phyloP scores from a whole-genome alignment of 2,113 vertebrate genomes.

The Amazona guildingii region DNA sequence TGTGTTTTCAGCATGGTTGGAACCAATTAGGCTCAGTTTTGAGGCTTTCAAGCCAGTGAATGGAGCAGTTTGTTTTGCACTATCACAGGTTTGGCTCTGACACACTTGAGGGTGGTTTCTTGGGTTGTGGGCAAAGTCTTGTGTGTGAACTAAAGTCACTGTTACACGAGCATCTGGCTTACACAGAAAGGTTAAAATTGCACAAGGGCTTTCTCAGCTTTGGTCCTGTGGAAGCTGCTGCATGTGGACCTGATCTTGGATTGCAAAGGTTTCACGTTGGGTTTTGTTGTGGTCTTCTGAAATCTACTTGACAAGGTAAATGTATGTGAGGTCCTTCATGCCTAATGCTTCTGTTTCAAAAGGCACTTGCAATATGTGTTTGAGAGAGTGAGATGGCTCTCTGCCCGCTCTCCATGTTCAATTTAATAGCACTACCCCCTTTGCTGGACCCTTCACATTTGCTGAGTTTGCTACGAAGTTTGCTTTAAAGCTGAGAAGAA shows the following conservation, averaged over 20 bases:
- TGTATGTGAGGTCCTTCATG: neutral
- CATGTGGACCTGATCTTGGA: neutral
- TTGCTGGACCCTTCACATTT: neutral
- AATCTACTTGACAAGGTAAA: neutral
- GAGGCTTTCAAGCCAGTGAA: neutral
- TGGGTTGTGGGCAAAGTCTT: neutral
- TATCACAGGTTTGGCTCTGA: neutral
- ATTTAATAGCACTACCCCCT: neutral
- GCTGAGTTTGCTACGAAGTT: neutral
- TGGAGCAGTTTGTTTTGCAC: neutral
- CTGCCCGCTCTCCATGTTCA: neutral
- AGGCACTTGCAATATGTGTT: neutral
- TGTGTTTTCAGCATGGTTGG: neutral
- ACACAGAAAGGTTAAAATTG: neutral
- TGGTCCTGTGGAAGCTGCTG: neutral
- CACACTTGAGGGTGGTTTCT: neutral
- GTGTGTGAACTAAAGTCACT: constrained; percentile 2
- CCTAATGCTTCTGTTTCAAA: neutral
- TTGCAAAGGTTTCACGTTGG: neutral
- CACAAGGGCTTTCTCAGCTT: constrained; percentile 14
- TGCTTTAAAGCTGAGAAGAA: neutral
- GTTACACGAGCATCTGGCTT: neutral
- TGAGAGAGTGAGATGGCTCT: neutral
- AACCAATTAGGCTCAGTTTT: neutral
- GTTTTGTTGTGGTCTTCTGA: neutral